phyloP scores from a whole-genome alignment of 1,140 invertebrate species.

The Lethrus apterus region DNA sequence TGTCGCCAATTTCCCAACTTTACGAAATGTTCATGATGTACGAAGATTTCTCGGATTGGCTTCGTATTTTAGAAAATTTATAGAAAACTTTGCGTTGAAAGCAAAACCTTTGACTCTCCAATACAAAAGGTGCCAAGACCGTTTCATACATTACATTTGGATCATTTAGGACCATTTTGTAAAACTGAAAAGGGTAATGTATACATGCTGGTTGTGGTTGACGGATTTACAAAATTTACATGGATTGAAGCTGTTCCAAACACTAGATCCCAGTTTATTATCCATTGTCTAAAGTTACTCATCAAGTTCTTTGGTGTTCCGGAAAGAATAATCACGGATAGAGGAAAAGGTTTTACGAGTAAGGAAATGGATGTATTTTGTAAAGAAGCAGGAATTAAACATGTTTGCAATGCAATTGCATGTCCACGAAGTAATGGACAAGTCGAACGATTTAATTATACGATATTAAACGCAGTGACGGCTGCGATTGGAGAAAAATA shows the following conservation, averaged over 20 bases:
- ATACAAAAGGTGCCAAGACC: neutral
- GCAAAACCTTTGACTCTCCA: neutral
- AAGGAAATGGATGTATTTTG: conserved; percentile 29
- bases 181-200: conserved; percentile 26
- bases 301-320: conserved; percentile 28
- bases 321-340: conserved; percentile 32
- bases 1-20: conserved; percentile 27
- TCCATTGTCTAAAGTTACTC: conserved; percentile 2
- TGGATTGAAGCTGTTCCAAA: conserved; percentile 19
- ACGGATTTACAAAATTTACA: conserved; percentile 30
- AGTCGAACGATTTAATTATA: conserved; percentile 19
- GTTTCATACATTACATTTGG: conserved; percentile 19
- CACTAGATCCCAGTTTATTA: conserved; percentile 18
- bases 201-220: conserved; percentile 28
- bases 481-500: too few relatives aligned
- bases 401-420: conserved; percentile 31
- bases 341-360: conserved; percentile 33
- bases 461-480: conserved; percentile 8
- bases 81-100: conserved; percentile 14
- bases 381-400: conserved; percentile 24
- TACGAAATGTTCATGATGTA: conserved; percentile 26
- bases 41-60: conserved; percentile 33
- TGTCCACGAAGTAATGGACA: conserved; percentile 31
- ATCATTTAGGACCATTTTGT: conserved; percentile 31
- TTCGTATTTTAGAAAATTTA: conserved; percentile 33